These are phyloP conservation scores for Tragelaphus imberbis DNA, from an alignment of 2,113 vertebrate species.

Conservation along the genomic window DNA sequence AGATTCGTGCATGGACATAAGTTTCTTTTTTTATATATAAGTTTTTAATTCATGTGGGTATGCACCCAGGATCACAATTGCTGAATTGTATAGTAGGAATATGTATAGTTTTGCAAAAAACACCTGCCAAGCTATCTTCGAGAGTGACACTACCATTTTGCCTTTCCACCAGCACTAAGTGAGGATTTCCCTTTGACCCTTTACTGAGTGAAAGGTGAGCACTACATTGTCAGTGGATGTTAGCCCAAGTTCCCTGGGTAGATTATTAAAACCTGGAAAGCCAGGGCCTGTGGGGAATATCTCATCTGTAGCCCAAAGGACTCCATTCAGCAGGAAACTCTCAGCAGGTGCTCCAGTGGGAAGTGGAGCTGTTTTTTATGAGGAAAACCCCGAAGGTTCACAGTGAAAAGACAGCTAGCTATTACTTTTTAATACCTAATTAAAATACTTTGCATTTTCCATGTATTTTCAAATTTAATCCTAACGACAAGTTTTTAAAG, in stretches of 20 bases:
- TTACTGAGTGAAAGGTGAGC: background rate
- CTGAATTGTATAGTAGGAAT: too few species aligned
- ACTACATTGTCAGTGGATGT: rapidly evolving
- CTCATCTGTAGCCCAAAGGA: background rate
- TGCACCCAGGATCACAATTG: background rate
- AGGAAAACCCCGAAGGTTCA: background rate
- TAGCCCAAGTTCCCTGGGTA: background rate
- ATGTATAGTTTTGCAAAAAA: background rate
- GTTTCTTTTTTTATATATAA: background rate
- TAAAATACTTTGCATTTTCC: background rate
- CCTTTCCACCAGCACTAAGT: background rate
- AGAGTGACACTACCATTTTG: background rate
- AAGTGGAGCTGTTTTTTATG: background rate
- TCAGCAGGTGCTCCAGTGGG: background rate
- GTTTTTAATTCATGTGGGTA: background rate
- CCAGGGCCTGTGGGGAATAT: background rate
- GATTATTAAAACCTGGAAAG: background rate
- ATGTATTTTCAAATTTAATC: background rate
- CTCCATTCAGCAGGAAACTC: too few species aligned
- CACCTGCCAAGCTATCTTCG: background rate
- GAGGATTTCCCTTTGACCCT: background rate
- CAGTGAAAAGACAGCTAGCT: background rate
- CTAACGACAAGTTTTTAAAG: background rate
- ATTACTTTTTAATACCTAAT: background rate
- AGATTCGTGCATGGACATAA: background rate